Conservation (phyloP, 2,113 vertebrate species). For the Loxodonta africana region DNA sequence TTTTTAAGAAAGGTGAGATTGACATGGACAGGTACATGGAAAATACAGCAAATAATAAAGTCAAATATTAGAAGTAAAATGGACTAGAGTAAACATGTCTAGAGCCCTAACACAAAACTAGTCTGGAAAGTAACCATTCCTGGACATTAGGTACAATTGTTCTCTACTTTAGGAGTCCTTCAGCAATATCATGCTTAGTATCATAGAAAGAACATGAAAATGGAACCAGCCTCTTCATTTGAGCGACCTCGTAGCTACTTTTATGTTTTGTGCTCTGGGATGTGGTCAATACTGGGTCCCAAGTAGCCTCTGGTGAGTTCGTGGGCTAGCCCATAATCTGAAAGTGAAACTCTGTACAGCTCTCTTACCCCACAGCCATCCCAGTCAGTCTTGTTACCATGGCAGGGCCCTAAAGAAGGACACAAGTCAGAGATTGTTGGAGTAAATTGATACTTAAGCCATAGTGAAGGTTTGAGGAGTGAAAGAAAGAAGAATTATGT, state of each 20-base stretch:
- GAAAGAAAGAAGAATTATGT: background rate
- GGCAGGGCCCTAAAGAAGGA: background rate
- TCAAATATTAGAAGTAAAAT: slow-evolving; percentile 24
- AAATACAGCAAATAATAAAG: background rate
- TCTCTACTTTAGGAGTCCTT: background rate
- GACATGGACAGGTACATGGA: background rate
- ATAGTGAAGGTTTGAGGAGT: background rate
- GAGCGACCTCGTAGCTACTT: background rate
- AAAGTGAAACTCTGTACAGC: background rate
- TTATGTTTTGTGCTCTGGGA: background rate
- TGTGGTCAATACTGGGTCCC: background rate
- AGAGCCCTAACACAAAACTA: background rate
- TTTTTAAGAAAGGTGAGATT: background rate
- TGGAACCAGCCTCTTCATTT: background rate
- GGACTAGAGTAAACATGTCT: background rate
- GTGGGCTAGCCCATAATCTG: background rate
- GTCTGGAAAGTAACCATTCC: background rate
- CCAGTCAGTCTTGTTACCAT: background rate
- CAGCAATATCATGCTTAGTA: background rate
- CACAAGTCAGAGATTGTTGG: background rate
- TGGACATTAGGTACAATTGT: background rate
- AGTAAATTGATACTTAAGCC: background rate
- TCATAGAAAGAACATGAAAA: background rate
- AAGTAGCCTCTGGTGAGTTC: background rate
- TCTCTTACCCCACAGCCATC: background rate